Evolutionary conservation across 2,113 vertebrate genomes (phyloP), one percentile per base, ranked within the genome.

Genomic region (Willisornis vidua): DNA sequence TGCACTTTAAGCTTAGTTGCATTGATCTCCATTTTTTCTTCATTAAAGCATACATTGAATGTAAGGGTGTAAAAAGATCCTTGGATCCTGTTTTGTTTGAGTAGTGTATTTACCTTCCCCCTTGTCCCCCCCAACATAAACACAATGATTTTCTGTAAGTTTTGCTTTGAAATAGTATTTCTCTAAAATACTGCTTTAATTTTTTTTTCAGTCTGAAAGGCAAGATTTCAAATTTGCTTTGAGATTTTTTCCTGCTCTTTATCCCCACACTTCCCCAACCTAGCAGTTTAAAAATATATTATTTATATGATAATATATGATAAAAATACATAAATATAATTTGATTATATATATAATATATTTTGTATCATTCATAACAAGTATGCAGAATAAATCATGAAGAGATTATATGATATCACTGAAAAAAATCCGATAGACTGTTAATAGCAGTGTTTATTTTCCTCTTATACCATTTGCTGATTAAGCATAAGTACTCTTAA

Each of bases 231-330:
- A 19, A 57, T 26, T 65, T 33, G 2, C 43, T 72, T 89, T 63
- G 29, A 68, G 11, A 8, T 24, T 49, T 52, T 68, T 26, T 82
- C 91, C 31, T 49, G 19, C 7, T 19, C 19, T 62, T 87, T 17
- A 43, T 2, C 2, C 3, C 1, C 1, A 4, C 4, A 35, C 10
- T 23, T 49, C 5, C 5, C 1, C 3, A 3, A 0, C 18, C 29
- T 28, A 43, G 23, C 9, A 76, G 12, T 45, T 18, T 49, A n/a
- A 76, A 92, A 87, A n/a, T 61, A 29, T 37, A 10, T 59, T 57
- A 26, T 43, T 80, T 49, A 25, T 79, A 31, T 84, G 5, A 33
- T n/a, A 57, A 55, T 24, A 37, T 19, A 19, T 33, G 4, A 51
- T 11, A 73, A 26, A 16, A 80, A 29, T 26, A n/a, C 3, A 10